A percentile compares a stretch with the other conserved stretches of the same genome.
Conservation (phyloP, 2,888 invertebrate species). For the Athetis lepigone region DNA sequence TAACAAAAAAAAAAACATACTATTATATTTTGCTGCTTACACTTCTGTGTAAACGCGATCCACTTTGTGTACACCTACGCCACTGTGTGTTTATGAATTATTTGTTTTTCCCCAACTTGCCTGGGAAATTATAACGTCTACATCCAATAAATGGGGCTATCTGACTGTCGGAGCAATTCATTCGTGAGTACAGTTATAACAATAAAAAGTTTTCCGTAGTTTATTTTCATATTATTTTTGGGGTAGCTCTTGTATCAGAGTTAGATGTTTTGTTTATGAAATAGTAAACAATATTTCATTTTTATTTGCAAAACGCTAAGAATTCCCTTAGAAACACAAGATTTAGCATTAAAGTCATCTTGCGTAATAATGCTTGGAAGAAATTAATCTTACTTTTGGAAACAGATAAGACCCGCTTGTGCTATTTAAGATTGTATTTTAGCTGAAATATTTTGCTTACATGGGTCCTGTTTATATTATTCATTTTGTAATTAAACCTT, state of each 20-base stretch:
- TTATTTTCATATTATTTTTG: slow-evolving; percentile 51
- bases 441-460: too few species aligned
- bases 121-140: slow-evolving; percentile 65
- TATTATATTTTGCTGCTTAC: background rate
- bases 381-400: background rate
- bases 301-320: background rate
- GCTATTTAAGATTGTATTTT: too few species aligned
- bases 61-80: slow-evolving; percentile 55
- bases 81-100: slow-evolving; percentile 66
- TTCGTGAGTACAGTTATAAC: slow-evolving; percentile 52
- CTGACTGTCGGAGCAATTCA: slow-evolving; percentile 47
- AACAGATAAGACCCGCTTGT: background rate
- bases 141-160: slow-evolving; percentile 60
- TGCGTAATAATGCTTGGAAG: too few species aligned
- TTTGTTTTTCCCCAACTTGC: slow-evolving; percentile 66
- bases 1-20: too few species aligned
- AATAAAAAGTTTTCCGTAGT: slow-evolving; percentile 56
- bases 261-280: slow-evolving; percentile 22
- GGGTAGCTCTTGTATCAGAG: slow-evolving; percentile 15
- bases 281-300: background rate
- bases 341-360: background rate
- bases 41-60: slow-evolving; percentile 42
- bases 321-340: background rate
- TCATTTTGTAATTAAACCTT: too few species aligned
- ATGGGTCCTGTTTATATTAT: too few species aligned